Evolutionary conservation across 2,888 invertebrate species (phyloP), one percentile per base, ranked within the genome.

Genomic region (Spilosoma lubricipeda): DNA sequence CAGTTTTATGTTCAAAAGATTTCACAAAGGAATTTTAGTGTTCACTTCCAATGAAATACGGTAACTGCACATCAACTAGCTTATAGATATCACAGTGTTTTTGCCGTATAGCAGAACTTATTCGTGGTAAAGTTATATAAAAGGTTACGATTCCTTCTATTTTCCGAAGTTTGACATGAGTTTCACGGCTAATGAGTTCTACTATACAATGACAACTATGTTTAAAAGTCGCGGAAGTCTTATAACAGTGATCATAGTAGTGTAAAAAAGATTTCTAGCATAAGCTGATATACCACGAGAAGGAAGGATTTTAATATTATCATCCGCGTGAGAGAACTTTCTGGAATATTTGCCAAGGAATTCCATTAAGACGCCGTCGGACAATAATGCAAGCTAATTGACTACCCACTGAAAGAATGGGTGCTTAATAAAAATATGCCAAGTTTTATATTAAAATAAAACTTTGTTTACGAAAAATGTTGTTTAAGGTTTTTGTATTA

Each of bases 261-360:
- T 59, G 0, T 5, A 18, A 59, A 70, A 39, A 59, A 9, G 8
- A 36, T 27, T 5, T n/a, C 27, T 59, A 39, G 27, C 20, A 39
- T 20, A 39, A 59, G 56, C 56, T 39, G 56, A 70, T 56, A 56
- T 15, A 27, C 56, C 56, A 27, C 18, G 69, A 27, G 8, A 59
- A 56, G 72, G 30, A 75, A 76, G 65, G 65, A 79, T 79, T 77
- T 78, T 76, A 76, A 77, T 70, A 80, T 70, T 42, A 70, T 70
- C 42, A 66, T 75, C 52, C 64, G 48, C 76, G 71, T 72, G 70
- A 74, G 75, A 77, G 76, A 78, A 83, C 48, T 75, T 83, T 83
- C 72, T 74, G 45, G 77, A 84, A 85, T 84, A 85, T 88, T 86
- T 78, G 72, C 79, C 68, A 80, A 79, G 76, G 82, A 86, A 87